phyloP scores from a whole-genome alignment of 2,888 invertebrate species.

The Drosophila subquinaria region DNA sequence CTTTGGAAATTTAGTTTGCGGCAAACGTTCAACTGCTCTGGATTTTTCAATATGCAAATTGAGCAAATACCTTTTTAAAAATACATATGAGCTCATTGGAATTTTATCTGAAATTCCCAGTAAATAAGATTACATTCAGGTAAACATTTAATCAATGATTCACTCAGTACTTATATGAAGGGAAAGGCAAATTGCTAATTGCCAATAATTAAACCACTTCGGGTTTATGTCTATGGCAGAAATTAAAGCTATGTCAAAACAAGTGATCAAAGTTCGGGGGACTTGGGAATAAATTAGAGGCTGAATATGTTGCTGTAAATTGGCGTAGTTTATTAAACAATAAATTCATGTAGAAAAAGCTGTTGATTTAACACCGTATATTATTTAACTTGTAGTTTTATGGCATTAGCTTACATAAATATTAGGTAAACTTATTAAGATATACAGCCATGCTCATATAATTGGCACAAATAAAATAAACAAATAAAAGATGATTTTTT shows the following conservation, averaged over 20 bases:
- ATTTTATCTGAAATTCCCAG: background rate
- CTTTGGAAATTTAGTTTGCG: background rate
- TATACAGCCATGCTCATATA: too few species aligned
- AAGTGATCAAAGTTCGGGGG: background rate
- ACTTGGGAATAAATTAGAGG: background rate
- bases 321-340: too few species aligned
- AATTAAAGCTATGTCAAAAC: background rate
- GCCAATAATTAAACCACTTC: too few species aligned
- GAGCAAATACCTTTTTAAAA: too few species aligned
- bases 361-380: background rate
- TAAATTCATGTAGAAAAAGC: background rate
- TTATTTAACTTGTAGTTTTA: too few species aligned
- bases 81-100: background rate
- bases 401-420: too few species aligned
- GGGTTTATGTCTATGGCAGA: background rate
- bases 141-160: background rate
- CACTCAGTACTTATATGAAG: background rate
- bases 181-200: background rate
- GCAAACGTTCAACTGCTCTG: background rate
- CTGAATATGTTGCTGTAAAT: too few species aligned
- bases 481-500: too few species aligned
- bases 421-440: too few species aligned
- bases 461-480: too few species aligned
- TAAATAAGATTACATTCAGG: background rate
- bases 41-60: background rate